Base-by-base conservation (phyloP, 2,113 vertebrate species). In the Odontesthes bonariensis region DNA sequence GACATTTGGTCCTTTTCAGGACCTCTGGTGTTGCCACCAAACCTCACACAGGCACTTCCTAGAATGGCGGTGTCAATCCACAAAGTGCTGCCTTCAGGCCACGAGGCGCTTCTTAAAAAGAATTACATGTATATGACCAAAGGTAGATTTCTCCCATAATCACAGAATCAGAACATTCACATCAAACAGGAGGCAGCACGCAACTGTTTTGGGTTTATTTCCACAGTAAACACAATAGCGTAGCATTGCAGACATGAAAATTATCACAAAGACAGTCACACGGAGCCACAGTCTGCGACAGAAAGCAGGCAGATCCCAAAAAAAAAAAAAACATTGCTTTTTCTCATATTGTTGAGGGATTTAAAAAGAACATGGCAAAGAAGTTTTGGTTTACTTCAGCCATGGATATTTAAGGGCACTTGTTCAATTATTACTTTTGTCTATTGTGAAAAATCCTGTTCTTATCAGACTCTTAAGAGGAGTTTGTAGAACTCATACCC, bases 41-140 rank as follows among this genome's bases (percentile, higher is more conserved):
- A 79, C 52, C 14, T 66, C 71, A 33, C 11, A 17, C 66, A 61
- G 69, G 64, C 52, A 77, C 76, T 85, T 88, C 80, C 59, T 73
- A 59, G 47, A 75, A 51, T 56, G 31, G 54, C 31, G 22, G 47
- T 40, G 51, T 61, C 32, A 31, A 64, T 49, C 17, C 51, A 73
- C 75, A 62, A 85, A 83, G 71, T 72, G 32, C 8, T 61, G 69
- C 69, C 19, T 56, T 44, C 77, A 31, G 69, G 68, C 79, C 62
- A 32, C 20, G 54, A 47, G 59, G 55, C 69, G 59, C 63, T 73
- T 55, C 62, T 14, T 10, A 33, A 57, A 51, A 71, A 71, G 55
- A 35, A 7, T 11, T 8, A 5, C 0, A 52, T 68, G 53, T 46
- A 49, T 58, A 70, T 31, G 16, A 4, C 40, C 33, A n/a, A 67